Evolutionary conservation across 1,140 invertebrate species (phyloP).

Genomic region (Holcopasites calliopsidis): DNA sequence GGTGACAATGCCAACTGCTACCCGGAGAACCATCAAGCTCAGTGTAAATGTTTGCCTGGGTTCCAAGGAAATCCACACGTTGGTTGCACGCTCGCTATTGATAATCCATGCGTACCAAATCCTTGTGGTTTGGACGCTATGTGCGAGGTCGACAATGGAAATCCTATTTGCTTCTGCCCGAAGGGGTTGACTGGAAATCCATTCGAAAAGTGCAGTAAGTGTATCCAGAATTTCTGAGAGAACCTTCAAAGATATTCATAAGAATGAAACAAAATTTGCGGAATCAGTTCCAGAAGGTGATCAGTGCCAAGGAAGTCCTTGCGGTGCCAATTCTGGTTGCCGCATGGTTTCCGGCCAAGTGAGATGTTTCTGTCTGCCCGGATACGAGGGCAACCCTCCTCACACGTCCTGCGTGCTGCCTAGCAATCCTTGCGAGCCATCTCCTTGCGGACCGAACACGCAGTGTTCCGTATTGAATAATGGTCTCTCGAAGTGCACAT

Average conservation of each 20-base stretch:
- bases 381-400: constrained; percentile 93
- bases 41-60: constrained; percentile 88
- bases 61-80: constrained; percentile 90
- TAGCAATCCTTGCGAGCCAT: constrained; percentile 89
- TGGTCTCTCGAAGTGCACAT: constrained; percentile 93
- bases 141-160: constrained; percentile 92
- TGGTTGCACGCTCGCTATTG: constrained; percentile 82
- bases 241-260: no score
- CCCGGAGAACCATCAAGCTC: constrained; percentile 87
- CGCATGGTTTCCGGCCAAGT: constrained; percentile 85
- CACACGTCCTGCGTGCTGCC: constrained; percentile 83
- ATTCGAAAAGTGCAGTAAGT: constrained; percentile 91
- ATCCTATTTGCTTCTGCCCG: constrained; percentile 93
- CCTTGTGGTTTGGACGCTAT: constrained; percentile 91
- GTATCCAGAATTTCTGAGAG: neutral
- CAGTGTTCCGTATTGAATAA: constrained; percentile 90
- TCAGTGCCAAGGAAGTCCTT: constrained; percentile 90
- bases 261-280: no score
- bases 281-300: constrained; percentile 90
- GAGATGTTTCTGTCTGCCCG: constrained; percentile 91
- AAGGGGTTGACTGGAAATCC: constrained; percentile 94
- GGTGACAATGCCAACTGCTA: constrained; percentile 91
- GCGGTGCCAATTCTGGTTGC: constrained; percentile 91
- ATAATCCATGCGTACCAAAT: constrained; percentile 89
- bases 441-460: constrained; percentile 93